Conservation (phyloP, 2,797 vertebrate species). For the Lagorchestes hirsutus region DNA sequence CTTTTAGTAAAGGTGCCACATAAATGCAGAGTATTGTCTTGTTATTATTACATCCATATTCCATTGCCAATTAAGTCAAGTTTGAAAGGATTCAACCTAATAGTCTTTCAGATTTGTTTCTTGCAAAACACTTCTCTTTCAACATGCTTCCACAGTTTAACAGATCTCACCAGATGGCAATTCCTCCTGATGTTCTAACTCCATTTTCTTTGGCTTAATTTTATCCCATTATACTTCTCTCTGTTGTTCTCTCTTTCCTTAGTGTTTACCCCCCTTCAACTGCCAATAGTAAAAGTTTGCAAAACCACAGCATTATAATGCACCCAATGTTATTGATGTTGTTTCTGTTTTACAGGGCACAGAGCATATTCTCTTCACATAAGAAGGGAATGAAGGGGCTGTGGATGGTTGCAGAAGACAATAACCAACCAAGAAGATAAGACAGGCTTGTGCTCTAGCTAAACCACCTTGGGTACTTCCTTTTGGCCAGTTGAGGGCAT, state of each 20-base stretch:
- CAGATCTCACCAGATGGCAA: slow-evolving; percentile 3
- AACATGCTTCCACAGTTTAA: background rate
- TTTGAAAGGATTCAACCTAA: slow-evolving; percentile 21
- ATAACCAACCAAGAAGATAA: slow-evolving; percentile 41
- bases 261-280: slow-evolving; percentile 19
- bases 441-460: slow-evolving; percentile 15
- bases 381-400: slow-evolving; percentile 1
- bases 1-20: background rate
- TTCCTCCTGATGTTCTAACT: background rate
- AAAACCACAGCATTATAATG: background rate
- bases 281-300: slow-evolving; percentile 21
- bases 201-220: slow-evolving; percentile 35
- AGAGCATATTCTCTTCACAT: slow-evolving; percentile 30
- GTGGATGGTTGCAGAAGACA: slow-evolving; percentile 35
- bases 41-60: background rate
- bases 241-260: slow-evolving; percentile 14
- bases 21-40: background rate
- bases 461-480: slow-evolving; percentile 46
- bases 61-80: slow-evolving; percentile 11
- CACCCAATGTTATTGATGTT: background rate
- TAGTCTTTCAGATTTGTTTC: background rate
- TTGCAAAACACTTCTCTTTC: background rate
- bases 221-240: slow-evolving; percentile 9
- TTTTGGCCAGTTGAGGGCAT: slow-evolving; percentile 56
- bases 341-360: background rate